Conservation (phyloP, 1,140 invertebrate genomes). For the Neotoxoptera formosana region DNA sequence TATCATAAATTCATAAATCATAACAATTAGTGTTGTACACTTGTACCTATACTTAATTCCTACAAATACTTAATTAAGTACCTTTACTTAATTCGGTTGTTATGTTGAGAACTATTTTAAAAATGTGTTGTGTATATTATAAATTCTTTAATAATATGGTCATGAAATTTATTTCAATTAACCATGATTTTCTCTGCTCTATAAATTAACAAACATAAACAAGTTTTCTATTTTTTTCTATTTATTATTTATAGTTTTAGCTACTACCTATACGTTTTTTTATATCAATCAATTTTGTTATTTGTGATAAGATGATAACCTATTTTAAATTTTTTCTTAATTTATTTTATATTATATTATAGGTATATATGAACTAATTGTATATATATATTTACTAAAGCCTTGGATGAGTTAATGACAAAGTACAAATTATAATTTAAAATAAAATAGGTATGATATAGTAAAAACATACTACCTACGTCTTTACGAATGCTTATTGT, state of each 20-base stretch:
- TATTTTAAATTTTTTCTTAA: neutral
- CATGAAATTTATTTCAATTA: neutral
- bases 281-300: neutral
- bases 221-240: neutral
- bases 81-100: neutral
- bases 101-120: neutral
- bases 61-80: too few species aligned
- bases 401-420: neutral
- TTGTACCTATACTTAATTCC: too few species aligned
- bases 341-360: neutral
- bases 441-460: neutral
- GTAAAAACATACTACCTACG: neutral
- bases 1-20: too few species aligned
- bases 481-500: neutral
- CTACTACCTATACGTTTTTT: neutral
- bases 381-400: neutral
- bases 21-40: too few species aligned
- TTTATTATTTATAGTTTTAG: neutral
- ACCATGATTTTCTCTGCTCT: neutral
- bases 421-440: conserved; percentile 32
- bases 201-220: neutral
- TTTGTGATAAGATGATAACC: conserved; percentile 13
- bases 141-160: neutral
- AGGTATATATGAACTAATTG: neutral
- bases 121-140: neutral